Percentiles rank a stretch among this genome's conserved stretches.
These are phyloP conservation scores for Troides helena DNA, from an alignment of 2,888 invertebrate species.

Conservation along the genomic window DNA sequence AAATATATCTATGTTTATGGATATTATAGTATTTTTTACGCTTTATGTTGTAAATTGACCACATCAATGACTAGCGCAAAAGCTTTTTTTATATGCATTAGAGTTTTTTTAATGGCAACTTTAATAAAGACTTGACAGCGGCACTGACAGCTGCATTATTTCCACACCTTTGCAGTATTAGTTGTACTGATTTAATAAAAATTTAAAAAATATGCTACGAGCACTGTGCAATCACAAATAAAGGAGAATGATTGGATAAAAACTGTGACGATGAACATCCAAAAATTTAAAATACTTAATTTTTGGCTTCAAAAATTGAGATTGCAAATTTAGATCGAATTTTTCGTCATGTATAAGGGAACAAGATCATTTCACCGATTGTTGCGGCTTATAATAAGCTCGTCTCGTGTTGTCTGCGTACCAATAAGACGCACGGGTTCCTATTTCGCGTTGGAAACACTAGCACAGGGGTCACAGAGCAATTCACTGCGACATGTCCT, in stretches of 20 bases:
- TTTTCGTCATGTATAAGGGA: constrained; percentile 15
- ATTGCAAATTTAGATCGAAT: not conserved
- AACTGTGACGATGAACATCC: constrained; percentile 13
- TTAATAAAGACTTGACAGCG: no score
- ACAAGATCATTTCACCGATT: constrained; percentile 3
- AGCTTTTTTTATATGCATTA: no score
- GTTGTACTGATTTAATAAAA: constrained; percentile 2
- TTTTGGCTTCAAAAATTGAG: constrained; percentile 10
- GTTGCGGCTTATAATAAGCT: constrained; percentile 6
- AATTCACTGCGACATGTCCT: constrained; percentile 31
- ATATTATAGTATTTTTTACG: no score
- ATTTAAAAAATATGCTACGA: constrained; percentile 6
- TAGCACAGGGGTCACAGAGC: not conserved
- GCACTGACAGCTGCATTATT: no score
- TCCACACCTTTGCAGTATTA: not conserved
- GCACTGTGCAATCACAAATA: not conserved
- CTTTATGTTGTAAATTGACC: no score
- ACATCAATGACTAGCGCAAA: no score
- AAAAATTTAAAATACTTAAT: constrained; percentile 5
- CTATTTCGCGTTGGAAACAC: not conserved
- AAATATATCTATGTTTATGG: no score
- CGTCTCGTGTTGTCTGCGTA: constrained; percentile 15
- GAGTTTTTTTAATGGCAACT: no score
- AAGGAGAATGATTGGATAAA: not conserved
- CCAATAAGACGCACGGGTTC: constrained; percentile 14